Evolutionary conservation across 2,888 invertebrate genomes (phyloP), one percentile per base, ranked within the genome.

Genomic region (Agrochola circellaris): DNA sequence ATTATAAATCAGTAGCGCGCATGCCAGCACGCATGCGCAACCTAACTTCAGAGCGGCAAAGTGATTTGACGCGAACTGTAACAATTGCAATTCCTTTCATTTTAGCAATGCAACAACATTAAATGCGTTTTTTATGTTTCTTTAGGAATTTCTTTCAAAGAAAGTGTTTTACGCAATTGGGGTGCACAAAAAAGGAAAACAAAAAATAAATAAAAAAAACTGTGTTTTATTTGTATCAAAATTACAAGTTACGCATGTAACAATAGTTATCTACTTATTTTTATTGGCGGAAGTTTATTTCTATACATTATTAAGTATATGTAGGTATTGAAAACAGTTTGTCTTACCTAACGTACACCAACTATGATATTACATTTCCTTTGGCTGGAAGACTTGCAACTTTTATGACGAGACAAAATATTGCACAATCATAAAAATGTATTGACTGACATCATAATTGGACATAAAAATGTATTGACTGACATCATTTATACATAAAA

Each of bases 151-250:
- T 56, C n/a, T 56, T 56, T 56, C 5, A n/a, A n/a, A n/a, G n/a
- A 56, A n/a, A 56, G 13, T 56, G 5, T 51, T 51, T 51, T 51
- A 23, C 51, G 8, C 23, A 20, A 7, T 51, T 7, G 51, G 20
- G 51, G 20, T 20, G n/a, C n/a, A n/a, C 13, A 8, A n/a, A 13
- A n/a, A 6, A 56, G 5, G n/a, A n/a, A 56, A 56, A 56, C 56
- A 5, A n/a, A 56, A 56, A 13, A n/a, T 23, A 23, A 23, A 23
- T 20, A 69, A 73, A 73, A 51, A 79, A 62, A 54, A 23, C 73
- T 79, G 62, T 83, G 73, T 86, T 83, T 83, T 42, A 75, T 70
- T 77, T 74, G 74, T 61, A 76, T 66, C 42, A 81, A 76, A 78
- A 78, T 70, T 79, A 88, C 75, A 81, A 78, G 75, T 70, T 80